Evolutionary conservation across 2,113 vertebrate genomes (phyloP).

Genomic region (Deroptyus accipitrinus): DNA sequence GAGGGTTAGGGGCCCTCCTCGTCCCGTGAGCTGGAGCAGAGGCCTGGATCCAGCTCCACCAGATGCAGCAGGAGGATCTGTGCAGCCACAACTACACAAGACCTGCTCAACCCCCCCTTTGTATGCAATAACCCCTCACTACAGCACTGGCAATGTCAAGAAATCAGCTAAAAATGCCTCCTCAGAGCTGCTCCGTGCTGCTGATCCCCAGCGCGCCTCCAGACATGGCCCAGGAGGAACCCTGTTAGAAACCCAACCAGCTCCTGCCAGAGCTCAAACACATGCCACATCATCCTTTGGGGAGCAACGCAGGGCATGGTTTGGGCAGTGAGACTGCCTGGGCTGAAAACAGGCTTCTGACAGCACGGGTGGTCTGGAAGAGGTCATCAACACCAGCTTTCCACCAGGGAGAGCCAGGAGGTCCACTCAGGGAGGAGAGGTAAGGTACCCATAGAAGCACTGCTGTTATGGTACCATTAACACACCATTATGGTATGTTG

Average conservation of each 20-base stretch:
- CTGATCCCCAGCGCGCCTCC: neutral
- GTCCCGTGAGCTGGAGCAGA: neutral
- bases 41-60: neutral
- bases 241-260: neutral
- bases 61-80: neutral
- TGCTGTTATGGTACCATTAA: neutral
- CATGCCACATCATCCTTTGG: rapidly evolving
- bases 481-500: neutral
- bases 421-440: neutral
- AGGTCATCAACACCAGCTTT: neutral
- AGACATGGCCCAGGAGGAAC: neutral
- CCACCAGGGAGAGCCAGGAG: neutral
- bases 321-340: neutral
- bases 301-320: neutral
- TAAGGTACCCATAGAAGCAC: neutral
- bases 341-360: neutral
- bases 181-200: neutral
- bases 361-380: rapidly evolving
- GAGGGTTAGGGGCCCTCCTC: neutral
- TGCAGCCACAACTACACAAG: neutral
- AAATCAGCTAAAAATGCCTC: rapidly evolving
- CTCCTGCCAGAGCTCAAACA: neutral
- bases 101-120: neutral
- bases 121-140: rapidly evolving
- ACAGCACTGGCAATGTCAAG: rapidly evolving